phyloP scores from a whole-genome alignment of 1,140 invertebrate genomes.

The Drusus annulatus region DNA sequence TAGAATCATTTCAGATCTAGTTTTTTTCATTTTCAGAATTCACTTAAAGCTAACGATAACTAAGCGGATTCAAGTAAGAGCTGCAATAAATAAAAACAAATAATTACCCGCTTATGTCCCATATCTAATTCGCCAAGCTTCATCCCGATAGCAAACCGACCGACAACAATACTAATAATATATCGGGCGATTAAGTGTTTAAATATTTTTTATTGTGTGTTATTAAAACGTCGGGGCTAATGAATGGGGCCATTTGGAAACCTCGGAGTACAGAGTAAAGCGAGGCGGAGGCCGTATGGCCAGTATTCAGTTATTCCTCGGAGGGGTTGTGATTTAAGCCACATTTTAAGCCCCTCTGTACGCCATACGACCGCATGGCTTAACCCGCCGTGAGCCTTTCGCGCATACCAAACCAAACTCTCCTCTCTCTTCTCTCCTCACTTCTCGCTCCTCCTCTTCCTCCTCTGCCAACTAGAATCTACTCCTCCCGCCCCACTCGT shows the following conservation, averaged over 20 bases:
- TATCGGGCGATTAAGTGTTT: constrained; percentile 34
- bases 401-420: constrained; percentile 17
- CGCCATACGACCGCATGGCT: constrained; percentile 38
- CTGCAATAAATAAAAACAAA: constrained; percentile 17
- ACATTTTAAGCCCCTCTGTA: constrained; percentile 35
- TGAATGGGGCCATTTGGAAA: constrained; percentile 31
- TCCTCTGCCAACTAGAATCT: no score
- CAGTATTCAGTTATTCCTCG: constrained; percentile 35
- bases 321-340: constrained; percentile 38
- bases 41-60: no score
- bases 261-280: constrained; percentile 10
- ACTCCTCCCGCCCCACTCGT: no score
- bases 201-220: constrained; percentile 43
- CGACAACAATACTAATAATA: constrained; percentile 11
- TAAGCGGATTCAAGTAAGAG: constrained; percentile 16
- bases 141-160: constrained; percentile 5
- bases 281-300: constrained; percentile 9
- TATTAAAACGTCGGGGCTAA: constrained; percentile 36
- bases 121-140: constrained; percentile 16
- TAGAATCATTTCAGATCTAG: no score
- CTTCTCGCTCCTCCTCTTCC: no score
- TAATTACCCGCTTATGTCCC: constrained; percentile 23
- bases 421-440: no score
- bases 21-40: no score
- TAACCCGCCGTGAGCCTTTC: constrained; percentile 18